These are phyloP conservation scores for Numenius arquata DNA, from an alignment of 2,113 vertebrate genomes.

Conservation along the genomic window DNA sequence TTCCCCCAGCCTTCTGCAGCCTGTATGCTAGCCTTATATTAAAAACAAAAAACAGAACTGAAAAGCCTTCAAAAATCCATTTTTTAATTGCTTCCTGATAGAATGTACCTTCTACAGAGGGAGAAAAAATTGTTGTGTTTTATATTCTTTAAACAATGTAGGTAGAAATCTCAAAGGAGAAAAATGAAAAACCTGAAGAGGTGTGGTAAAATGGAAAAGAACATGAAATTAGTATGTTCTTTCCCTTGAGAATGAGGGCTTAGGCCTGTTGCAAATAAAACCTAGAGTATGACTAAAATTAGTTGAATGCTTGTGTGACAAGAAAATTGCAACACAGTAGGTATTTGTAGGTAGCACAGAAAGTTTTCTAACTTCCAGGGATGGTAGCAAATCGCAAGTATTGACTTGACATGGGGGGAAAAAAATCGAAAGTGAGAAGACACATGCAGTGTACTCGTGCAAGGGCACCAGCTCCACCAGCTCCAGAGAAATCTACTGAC, in stretches of 20 bases:
- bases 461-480: not conserved
- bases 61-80: not conserved
- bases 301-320: slow-evolving; percentile 52
- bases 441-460: not conserved
- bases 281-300: slow-evolving; percentile 40
- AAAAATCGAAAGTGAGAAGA: not conserved
- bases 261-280: slow-evolving; percentile 50
- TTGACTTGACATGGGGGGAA: not conserved
- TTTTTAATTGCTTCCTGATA: not conserved
- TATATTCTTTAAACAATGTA: not conserved
- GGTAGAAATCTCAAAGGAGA: slow-evolving; percentile 6
- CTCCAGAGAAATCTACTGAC: slow-evolving; percentile 13
- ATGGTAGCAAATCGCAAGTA: slow-evolving; percentile 36
- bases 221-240: slow-evolving; percentile 48
- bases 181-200: not conserved
- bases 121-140: not conserved
- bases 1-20: not conserved
- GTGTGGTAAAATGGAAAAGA: slow-evolving; percentile 32
- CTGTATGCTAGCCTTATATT: not conserved
- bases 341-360: slow-evolving; percentile 54
- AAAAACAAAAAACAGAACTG: not conserved
- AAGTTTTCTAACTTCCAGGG: slow-evolving; percentile 42
- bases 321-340: slow-evolving; percentile 69
- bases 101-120: not conserved
- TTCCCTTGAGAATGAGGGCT: slow-evolving; percentile 27